Evolutionary conservation across 2,888 invertebrate species (phyloP).

Genomic region (Merodon equestris): DNA sequence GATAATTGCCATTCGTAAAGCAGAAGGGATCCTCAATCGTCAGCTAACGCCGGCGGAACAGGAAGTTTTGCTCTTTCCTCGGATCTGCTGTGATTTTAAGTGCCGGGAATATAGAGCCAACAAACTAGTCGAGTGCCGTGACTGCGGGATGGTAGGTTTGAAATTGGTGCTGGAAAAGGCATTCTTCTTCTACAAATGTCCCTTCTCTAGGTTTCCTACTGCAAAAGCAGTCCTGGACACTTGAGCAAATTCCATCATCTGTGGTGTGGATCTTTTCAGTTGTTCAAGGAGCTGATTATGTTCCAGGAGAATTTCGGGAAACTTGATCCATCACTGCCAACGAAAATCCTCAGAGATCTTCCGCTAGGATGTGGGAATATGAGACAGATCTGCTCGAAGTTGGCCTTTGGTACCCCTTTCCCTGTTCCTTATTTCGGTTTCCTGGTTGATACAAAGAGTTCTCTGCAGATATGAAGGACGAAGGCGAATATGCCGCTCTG

Average conservation of each 20-base stretch:
- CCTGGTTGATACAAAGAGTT: conserved; percentile 1
- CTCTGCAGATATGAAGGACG: conserved; percentile 77
- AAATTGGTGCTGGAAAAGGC: not conserved
- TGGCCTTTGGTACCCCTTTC: conserved; percentile 72
- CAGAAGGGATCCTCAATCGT: conserved; percentile 82
- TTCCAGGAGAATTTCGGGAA: conserved; percentile 82
- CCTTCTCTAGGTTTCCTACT: conserved; percentile 80
- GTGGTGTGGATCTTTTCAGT: conserved; percentile 83
- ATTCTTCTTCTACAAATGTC: conserved; percentile 11
- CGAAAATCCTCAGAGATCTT: conserved; percentile 76
- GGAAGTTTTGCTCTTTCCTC: conserved; percentile 85
- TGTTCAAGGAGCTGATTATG: conserved; percentile 82
- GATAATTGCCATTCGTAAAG: conserved; percentile 82
- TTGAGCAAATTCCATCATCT: conserved; percentile 80
- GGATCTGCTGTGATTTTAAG: conserved; percentile 80
- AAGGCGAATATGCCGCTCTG: conserved; percentile 82
- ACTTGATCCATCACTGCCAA: conserved; percentile 82
- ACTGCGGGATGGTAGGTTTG: conserved; percentile 81
- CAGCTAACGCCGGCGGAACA: conserved; percentile 83
- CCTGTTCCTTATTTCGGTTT: not conserved
- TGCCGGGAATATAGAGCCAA: conserved; percentile 82
- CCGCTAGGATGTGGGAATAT: conserved; percentile 73
- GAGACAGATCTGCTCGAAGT: conserved; percentile 72
- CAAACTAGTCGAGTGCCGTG: conserved; percentile 80
- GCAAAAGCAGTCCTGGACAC: conserved; percentile 80